These are phyloP conservation scores for Zootoca vivipara DNA, from an alignment of 2,113 vertebrate genomes.

Conservation along the genomic window DNA sequence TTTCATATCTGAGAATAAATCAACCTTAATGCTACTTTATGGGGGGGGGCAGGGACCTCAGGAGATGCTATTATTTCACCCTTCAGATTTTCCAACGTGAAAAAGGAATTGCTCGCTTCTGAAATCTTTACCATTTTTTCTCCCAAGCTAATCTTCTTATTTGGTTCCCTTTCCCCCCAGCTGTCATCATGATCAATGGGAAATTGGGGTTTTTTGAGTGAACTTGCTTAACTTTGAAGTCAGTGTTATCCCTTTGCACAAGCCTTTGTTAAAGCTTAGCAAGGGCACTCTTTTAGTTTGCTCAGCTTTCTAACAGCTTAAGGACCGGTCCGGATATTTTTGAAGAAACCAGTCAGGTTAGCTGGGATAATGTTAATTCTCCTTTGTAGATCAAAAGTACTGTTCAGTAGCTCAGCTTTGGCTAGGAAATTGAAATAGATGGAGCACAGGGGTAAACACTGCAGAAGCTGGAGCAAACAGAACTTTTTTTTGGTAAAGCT, in stretches of 20 bases:
- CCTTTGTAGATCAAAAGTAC: constrained; percentile 12
- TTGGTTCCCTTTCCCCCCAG: constrained; percentile 42
- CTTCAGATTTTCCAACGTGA: constrained; percentile 41
- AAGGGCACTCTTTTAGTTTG: background rate
- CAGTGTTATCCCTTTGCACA: constrained; percentile 54
- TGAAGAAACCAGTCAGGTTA: constrained; percentile 11
- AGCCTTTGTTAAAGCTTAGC: constrained; percentile 41
- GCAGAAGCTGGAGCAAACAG: background rate
- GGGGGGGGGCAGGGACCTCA: background rate
- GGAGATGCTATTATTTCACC: constrained; percentile 19
- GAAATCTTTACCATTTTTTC: constrained; percentile 29
- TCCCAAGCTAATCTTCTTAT: constrained; percentile 53
- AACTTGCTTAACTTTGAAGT: constrained; percentile 65
- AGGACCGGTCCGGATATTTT: constrained; percentile 19
- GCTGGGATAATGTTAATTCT: constrained; percentile 28
- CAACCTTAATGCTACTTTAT: background rate
- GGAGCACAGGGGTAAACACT: constrained; percentile 7
- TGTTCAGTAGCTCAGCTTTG: constrained; percentile 13
- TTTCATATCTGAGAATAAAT: constrained; percentile 7
- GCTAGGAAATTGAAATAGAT: constrained; percentile 13
- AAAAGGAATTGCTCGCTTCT: constrained; percentile 15
- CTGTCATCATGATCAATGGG: constrained; percentile 39
- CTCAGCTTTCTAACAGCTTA: constrained; percentile 42
- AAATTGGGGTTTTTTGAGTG: constrained; percentile 52
- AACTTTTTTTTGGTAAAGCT: background rate